These are phyloP conservation scores for Poecile montanus DNA, from an alignment of 2,797 vertebrate genomes.

Conservation along the genomic window DNA sequence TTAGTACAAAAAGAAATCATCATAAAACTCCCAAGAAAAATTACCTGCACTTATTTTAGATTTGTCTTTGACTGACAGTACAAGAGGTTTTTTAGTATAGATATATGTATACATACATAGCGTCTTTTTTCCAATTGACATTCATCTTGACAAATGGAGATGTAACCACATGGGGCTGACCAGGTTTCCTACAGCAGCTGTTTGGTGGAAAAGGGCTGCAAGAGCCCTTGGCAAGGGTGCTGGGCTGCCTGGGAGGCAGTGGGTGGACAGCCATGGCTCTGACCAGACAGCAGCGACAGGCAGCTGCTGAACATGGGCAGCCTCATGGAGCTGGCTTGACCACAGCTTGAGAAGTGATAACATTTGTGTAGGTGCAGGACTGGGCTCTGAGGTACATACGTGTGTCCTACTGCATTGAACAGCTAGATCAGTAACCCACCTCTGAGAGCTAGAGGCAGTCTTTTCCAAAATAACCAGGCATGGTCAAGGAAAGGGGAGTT, in stretches of 20 bases:
- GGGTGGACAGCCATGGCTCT: not conserved
- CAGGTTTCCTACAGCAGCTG: not conserved
- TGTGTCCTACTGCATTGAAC: not conserved
- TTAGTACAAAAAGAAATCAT: slow-evolving; percentile 72
- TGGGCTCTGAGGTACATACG: not conserved
- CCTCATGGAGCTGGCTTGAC: not conserved
- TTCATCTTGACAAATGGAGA: not conserved
- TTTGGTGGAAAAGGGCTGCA: not conserved
- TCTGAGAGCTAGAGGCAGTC: not conserved
- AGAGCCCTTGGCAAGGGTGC: not conserved
- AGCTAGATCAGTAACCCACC: not conserved
- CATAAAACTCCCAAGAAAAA: slow-evolving; percentile 61
- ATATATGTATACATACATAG: not conserved
- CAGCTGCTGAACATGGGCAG: not conserved
- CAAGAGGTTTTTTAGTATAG: not conserved
- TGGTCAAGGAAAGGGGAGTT: not conserved
- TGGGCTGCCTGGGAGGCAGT: not conserved
- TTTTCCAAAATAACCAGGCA: not conserved
- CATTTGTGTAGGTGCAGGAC: not conserved
- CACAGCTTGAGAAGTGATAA: not conserved
- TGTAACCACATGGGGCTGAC: not conserved
- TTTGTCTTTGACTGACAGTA: not conserved
- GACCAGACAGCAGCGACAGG: accelerated
- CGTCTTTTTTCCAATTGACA: not conserved
- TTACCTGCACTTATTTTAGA: slow-evolving; percentile 35